Evolutionary conservation across 2,888 invertebrate genomes (phyloP).

Genomic region (Megastigmus dorsalis): DNA sequence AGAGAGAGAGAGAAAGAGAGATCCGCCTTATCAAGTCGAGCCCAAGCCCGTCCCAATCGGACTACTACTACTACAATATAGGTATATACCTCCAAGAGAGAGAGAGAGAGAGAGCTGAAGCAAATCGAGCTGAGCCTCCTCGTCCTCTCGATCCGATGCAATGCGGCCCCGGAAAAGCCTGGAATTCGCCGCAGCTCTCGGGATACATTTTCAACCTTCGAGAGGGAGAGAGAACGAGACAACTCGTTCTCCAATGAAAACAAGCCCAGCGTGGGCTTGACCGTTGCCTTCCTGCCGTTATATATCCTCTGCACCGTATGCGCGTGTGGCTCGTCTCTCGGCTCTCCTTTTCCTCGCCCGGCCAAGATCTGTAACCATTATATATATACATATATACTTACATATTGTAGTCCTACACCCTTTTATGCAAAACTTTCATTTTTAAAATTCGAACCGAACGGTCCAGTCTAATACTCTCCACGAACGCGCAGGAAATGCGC

Average conservation of each 20-base stretch:
- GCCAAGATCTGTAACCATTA: too few species aligned
- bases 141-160: neutral
- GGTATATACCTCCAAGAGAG: too few species aligned
- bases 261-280: too few species aligned
- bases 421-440: neutral
- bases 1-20: neutral
- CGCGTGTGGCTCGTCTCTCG: neutral
- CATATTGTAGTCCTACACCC: slow-evolving; percentile 9
- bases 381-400: too few species aligned
- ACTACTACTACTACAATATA: too few species aligned
- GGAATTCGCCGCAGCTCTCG: slow-evolving; percentile 7
- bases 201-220: neutral
- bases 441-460: neutral
- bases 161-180: slow-evolving; percentile 19
- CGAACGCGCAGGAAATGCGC: neutral
- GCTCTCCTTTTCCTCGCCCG: neutral
- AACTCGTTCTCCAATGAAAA: neutral
- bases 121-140: neutral
- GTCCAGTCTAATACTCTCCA: neutral
- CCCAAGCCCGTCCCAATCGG: too few species aligned
- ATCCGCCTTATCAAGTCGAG: slow-evolving; percentile 24
- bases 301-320: neutral
- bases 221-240: neutral
- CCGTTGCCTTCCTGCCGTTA: neutral
- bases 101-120: neutral